Evolutionary conservation across 2,888 invertebrate genomes (phyloP).

Genomic region (Apantesis nais): DNA sequence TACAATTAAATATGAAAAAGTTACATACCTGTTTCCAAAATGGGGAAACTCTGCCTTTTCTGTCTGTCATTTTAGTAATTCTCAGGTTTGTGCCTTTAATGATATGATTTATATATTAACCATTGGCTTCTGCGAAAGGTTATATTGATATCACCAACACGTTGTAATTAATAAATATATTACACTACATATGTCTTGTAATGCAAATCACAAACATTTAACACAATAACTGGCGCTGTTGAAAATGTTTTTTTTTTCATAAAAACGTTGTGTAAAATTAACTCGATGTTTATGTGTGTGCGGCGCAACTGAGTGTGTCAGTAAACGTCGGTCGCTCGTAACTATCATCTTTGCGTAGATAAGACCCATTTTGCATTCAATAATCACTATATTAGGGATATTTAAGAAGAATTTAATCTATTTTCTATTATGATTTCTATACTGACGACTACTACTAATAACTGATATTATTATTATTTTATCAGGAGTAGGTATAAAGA

Average conservation of each 20-base stretch:
- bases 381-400: not conserved
- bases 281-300: not conserved
- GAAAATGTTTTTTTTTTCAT: not conserved
- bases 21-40: conserved; percentile 35
- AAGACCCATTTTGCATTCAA: not conserved
- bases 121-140: not conserved
- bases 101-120: not conserved
- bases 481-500: not conserved
- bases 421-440: not conserved
- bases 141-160: not conserved
- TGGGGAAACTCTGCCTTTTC: conserved; percentile 23
- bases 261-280: not conserved
- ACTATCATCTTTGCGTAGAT: not conserved
- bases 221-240: not conserved
- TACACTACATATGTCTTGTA: not conserved
- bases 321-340: not conserved
- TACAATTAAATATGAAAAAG: not conserved
- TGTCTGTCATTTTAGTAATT: conserved; percentile 9
- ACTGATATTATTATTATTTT: no score
- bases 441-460: no score
- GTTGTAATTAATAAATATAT: not conserved
- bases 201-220: conserved; percentile 1
- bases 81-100: not conserved
- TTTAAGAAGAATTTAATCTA: not conserved
- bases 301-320: not conserved